Evolutionary conservation across 35 echinoderm and acorn worm genomes (phyloP).

Genomic region (Patiria miniata): DNA sequence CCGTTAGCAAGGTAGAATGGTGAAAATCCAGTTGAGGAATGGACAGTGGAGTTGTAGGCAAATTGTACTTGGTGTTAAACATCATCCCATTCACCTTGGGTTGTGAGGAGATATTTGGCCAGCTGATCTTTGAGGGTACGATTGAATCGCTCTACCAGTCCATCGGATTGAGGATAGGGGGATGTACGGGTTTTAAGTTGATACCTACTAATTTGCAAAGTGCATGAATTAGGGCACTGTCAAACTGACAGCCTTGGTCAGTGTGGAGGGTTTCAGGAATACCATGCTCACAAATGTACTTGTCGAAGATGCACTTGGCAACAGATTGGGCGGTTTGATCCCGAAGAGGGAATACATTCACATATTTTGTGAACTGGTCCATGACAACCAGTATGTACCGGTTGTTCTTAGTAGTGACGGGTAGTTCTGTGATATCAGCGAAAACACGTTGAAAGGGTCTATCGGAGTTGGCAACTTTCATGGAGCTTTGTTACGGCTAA

Average conservation of each 20-base stretch:
- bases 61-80: conserved; percentile 36
- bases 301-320: background rate
- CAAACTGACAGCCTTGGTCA: conserved; percentile 48
- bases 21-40: conserved; percentile 65
- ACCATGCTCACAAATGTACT: background rate
- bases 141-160: conserved; percentile 57
- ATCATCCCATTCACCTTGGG: conserved; percentile 30
- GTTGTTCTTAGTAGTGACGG: conserved; percentile 3
- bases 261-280: conserved; percentile 29
- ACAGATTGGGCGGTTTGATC: background rate
- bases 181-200: conserved; percentile 22
- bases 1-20: conserved; percentile 73
- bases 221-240: conserved; percentile 22
- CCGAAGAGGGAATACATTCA: conserved; percentile 1
- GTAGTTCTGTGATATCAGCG: conserved; percentile 13
- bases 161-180: conserved; percentile 45
- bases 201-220: conserved; percentile 30
- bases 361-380: conserved; percentile 20
- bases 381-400: conserved; percentile 13
- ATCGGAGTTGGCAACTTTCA: background rate
- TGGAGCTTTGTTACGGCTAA: background rate
- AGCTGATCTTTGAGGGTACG: conserved; percentile 38
- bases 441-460: background rate
- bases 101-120: no score
- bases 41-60: conserved; percentile 59